Conservation (phyloP, 2,888 invertebrate species). For the Drosophila silvestris region DNA sequence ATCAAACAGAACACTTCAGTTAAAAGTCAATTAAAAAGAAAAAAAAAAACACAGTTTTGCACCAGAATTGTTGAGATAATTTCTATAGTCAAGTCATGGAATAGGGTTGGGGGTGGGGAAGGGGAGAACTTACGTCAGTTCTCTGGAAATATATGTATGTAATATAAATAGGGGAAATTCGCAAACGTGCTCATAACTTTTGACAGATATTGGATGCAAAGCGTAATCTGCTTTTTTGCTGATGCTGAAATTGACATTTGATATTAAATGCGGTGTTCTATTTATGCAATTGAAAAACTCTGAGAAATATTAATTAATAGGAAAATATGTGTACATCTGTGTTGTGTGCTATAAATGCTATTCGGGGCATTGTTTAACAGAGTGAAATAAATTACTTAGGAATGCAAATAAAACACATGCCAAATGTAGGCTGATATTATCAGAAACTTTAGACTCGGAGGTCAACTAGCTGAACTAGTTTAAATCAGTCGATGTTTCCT, state of each 20-base stretch:
- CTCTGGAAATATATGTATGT: slow-evolving; percentile 20
- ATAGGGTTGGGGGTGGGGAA: no score
- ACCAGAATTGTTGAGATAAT: slow-evolving; percentile 26
- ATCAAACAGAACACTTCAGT: slow-evolving; percentile 30
- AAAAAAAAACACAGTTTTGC: slow-evolving; percentile 13
- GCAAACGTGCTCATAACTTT: slow-evolving; percentile 23
- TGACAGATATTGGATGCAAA: slow-evolving; percentile 12
- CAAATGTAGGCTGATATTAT: not conserved
- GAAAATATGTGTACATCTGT: slow-evolving; percentile 1
- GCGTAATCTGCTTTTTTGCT: slow-evolving; percentile 21
- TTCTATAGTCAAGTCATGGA: not conserved
- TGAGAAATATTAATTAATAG: slow-evolving; percentile 7
- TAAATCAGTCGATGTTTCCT: not conserved
- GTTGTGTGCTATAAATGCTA: not conserved
- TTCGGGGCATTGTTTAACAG: not conserved
- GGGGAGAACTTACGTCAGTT: slow-evolving; percentile 9
- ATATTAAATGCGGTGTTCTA: slow-evolving; percentile 3
- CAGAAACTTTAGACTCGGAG: not conserved
- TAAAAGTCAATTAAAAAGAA: slow-evolving; percentile 10
- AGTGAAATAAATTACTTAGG: not conserved
- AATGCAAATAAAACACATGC: not conserved
- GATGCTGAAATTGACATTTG: slow-evolving; percentile 15
- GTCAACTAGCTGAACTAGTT: not conserved
- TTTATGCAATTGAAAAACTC: not conserved
- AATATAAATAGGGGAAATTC: slow-evolving; percentile 11